Evolutionary conservation across 2,113 vertebrate genomes (phyloP).

Genomic region (Crotalus horridus): DNA sequence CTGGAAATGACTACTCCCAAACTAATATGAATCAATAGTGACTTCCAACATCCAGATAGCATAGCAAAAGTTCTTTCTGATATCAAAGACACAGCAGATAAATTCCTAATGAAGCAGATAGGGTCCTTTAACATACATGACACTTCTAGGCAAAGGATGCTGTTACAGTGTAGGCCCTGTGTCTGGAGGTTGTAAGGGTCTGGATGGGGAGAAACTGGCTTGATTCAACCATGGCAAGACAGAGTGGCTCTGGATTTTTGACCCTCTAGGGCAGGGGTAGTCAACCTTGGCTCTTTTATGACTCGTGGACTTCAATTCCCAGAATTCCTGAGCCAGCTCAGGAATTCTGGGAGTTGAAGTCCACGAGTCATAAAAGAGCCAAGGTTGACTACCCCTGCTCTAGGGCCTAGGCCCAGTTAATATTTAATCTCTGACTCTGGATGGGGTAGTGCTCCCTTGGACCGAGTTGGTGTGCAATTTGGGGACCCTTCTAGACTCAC

Average conservation of each 20-base stretch:
- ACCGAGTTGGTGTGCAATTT: not conserved
- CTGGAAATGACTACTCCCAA: not conserved
- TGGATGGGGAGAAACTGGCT: no score
- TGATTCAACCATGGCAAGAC: not conserved
- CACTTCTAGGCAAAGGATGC: no score
- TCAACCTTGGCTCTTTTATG: no score
- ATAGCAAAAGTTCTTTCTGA: not conserved
- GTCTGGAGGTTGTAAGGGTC: no score
- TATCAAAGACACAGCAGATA: not conserved
- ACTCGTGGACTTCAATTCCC: no score
- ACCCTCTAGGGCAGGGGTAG: not conserved
- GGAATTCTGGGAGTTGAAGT: no score
- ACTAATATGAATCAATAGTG: not conserved
- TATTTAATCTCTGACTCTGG: not conserved
- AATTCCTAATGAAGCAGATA: not conserved
- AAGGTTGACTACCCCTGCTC: no score
- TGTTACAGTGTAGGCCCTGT: no score
- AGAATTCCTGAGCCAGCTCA: no score
- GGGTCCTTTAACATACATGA: not conserved
- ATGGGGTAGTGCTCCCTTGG: not conserved
- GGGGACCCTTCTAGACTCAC: no score
- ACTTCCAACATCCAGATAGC: not conserved
- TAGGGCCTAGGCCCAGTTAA: not conserved
- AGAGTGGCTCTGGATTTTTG: no score
- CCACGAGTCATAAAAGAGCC: no score